Evolutionary conservation across 2,888 invertebrate species (phyloP).

Genomic region (Ptilodon capucinus): DNA sequence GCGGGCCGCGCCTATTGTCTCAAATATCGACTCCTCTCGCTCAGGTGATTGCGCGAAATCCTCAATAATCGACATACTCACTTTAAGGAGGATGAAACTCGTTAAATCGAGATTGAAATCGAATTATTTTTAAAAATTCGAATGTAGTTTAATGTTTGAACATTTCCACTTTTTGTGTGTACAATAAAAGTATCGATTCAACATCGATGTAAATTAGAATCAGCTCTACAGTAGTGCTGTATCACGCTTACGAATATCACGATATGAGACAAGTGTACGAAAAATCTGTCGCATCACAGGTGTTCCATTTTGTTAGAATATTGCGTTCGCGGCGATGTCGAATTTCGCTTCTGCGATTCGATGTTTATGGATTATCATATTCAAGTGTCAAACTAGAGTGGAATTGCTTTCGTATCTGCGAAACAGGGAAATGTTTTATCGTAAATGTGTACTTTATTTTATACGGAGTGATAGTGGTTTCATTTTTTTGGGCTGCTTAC

Average conservation of each 20-base stretch:
- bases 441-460: neutral
- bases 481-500: too few relatives aligned
- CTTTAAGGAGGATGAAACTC: conserved; percentile 5
- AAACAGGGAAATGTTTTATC: conserved; percentile 25
- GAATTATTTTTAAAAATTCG: neutral
- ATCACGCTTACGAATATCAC: conserved; percentile 27
- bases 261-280: too few relatives aligned
- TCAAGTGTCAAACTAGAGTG: conserved; percentile 36
- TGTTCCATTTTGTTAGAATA: conserved; percentile 42
- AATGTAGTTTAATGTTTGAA: neutral
- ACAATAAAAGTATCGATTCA: neutral
- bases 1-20: conserved; percentile 34
- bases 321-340: conserved; percentile 35
- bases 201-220: neutral
- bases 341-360: conserved; percentile 36
- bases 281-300: conserved; percentile 41
- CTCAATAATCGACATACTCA: conserved; percentile 37
- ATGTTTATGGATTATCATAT: conserved; percentile 49
- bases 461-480: too few relatives aligned
- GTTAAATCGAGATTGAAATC: neutral
- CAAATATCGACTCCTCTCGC: conserved; percentile 18
- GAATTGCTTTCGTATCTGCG: conserved; percentile 37
- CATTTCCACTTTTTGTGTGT: too few relatives aligned
- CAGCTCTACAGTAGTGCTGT: conserved; percentile 20
- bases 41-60: conserved; percentile 37